phyloP scores from a whole-genome alignment of 1,140 invertebrate species.

The Cyclargus thomasi region DNA sequence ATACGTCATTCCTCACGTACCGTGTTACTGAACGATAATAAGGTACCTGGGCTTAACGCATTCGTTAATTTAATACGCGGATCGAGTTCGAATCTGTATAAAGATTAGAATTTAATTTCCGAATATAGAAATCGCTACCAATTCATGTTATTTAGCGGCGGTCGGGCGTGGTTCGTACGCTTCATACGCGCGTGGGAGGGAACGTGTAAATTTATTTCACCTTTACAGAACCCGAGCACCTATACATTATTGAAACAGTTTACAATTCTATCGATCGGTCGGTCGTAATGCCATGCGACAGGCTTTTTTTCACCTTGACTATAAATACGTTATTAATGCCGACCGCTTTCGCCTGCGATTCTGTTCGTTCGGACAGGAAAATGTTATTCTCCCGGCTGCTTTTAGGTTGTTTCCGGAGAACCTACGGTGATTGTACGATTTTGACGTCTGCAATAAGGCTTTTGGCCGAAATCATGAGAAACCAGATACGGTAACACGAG shows the following conservation, averaged over 20 bases:
- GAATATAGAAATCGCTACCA: not conserved
- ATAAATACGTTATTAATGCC: conserved; percentile 41
- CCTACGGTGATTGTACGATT: no score
- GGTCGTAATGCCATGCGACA: conserved; percentile 45
- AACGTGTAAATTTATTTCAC: conserved; percentile 20
- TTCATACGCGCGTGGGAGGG: conserved; percentile 34
- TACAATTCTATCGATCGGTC: conserved; percentile 65
- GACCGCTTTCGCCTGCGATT: not conserved
- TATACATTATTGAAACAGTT: conserved; percentile 58
- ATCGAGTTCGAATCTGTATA: no score
- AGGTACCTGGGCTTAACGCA: no score
- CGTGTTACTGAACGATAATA: no score
- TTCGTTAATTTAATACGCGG: no score
- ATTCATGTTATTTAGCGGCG: not conserved
- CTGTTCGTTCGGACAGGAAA: not conserved
- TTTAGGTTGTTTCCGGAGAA: no score
- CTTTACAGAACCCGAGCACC: conserved; percentile 16
- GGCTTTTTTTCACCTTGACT: conserved; percentile 61
- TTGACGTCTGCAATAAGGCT: not conserved
- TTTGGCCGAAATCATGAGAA: not conserved
- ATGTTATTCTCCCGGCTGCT: not conserved
- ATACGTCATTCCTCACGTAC: no score
- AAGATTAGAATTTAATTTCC: no score
- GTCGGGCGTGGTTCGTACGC: not conserved
- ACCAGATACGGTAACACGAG: not conserved